Evolutionary conservation across 2,888 invertebrate species (phyloP), one percentile per base, ranked within the genome.

Genomic region (Sussaba pulchella): DNA sequence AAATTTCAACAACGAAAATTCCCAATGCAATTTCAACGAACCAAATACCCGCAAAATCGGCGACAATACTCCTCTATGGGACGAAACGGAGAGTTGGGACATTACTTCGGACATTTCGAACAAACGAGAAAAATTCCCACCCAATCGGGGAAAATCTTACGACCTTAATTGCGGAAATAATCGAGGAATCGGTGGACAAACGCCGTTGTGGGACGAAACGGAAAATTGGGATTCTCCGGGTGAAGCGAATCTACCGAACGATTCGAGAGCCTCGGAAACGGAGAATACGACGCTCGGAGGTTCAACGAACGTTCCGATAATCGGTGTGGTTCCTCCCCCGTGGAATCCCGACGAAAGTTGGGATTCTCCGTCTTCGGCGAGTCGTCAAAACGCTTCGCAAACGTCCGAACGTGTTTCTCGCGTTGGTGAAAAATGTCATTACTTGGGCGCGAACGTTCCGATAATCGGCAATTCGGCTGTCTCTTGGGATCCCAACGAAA

Each of bases 161-260:
- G 14, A 31, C 2, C 8, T n/a, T 0, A 26, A 8, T 9, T n/a
- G 14, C 9, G 3, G n/a, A 14, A 43, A 41, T 17, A 9, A 12
- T 9, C 9, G 54, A 4, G 6, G 21, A 9, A 14, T 24, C 2
- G 76, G 70, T 9, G 45, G 45, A 9, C 39, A 64, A 8, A 78
- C 73, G 9, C 78, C 78, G 8, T 47, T 78, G 17, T 77, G 76
- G 76, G 76, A 77, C 39, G 76, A 70, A 21, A 69, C 12, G 14
- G 67, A 69, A 24, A 54, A 26, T 14, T 69, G 41, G 67, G 70
- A 70, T 26, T 63, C 63, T 1, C 54, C 69, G 12, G 64, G 45
- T 1, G 57, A 57, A 10, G 59, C 26, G 9, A 14, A 39, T 3
- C 21, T 36, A n/a, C 36, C 24, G 0, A 52, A 63, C 41, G 41